phyloP scores from a whole-genome alignment of 2,113 vertebrate genomes.

The Nansenia antarctica region DNA sequence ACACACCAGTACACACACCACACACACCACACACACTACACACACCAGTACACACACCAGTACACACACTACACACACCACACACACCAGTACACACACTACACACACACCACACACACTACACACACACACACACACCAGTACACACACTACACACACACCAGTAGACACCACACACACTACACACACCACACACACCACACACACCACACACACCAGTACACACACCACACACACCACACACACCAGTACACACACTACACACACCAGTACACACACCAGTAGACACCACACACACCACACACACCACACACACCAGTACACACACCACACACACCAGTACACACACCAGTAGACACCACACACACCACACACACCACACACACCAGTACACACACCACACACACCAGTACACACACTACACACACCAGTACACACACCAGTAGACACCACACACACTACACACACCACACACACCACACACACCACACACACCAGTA shows the following conservation, averaged over 20 bases:
- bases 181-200: constrained; percentile 3
- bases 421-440: constrained; percentile 43
- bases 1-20: constrained; percentile 44
- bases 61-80: constrained; percentile 40
- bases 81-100: too few relatives aligned
- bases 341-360: constrained; percentile 18
- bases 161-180: constrained; percentile 23
- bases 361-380: constrained; percentile 42
- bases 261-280: constrained; percentile 18
- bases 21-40: not conserved
- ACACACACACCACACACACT: constrained; percentile 16
- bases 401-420: constrained; percentile 18
- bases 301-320: constrained; percentile 7
- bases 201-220: constrained; percentile 42
- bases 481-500: constrained; percentile 42
- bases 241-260: too few relatives aligned
- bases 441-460: too few relatives aligned
- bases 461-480: constrained; percentile 10
- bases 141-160: constrained; percentile 40
- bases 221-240: constrained; percentile 4
- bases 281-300: constrained; percentile 48
- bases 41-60: too few relatives aligned
- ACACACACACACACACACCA: too few relatives aligned
- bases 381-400: not conserved
- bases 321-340: too few relatives aligned